A percentile compares a stretch with the other conserved stretches of the same genome.
Conservation (phyloP, 1,140 invertebrate genomes). For the Drosophila azteca region DNA sequence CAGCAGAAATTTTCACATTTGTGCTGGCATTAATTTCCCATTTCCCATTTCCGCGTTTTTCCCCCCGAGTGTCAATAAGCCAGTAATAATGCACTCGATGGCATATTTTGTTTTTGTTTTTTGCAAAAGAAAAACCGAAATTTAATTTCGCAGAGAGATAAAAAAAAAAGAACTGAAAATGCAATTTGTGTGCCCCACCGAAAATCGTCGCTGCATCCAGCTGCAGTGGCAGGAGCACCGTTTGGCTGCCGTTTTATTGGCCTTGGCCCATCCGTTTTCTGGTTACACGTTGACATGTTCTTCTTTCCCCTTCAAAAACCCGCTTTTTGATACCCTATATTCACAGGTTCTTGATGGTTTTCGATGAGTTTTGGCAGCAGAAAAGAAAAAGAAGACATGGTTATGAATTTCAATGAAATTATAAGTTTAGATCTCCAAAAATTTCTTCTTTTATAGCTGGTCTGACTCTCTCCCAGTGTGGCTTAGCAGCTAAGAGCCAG, state of each 20-base stretch:
- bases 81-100: constrained; percentile 59
- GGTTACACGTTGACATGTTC: constrained; percentile 49
- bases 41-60: constrained; percentile 26
- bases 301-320: background rate
- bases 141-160: constrained; percentile 59
- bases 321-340: constrained; percentile 5
- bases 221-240: constrained; percentile 38
- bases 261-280: constrained; percentile 42
- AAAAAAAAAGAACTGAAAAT: constrained; percentile 65
- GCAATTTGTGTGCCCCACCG: constrained; percentile 63
- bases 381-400: too few relatives aligned
- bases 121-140: constrained; percentile 45
- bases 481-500: too few relatives aligned
- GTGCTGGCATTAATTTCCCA: constrained; percentile 59
- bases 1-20: constrained; percentile 68
- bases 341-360: too few relatives aligned
- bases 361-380: too few relatives aligned
- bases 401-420: too few relatives aligned
- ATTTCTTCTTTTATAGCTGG: too few relatives aligned
- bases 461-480: too few relatives aligned
- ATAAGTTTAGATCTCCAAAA: too few relatives aligned
- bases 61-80: constrained; percentile 62
- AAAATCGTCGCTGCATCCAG: constrained; percentile 52
- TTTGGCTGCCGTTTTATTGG: constrained; percentile 73
- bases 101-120: constrained; percentile 17